Evolutionary conservation across 1,140 invertebrate species (phyloP).

Genomic region (Drosophila sucinea): DNA sequence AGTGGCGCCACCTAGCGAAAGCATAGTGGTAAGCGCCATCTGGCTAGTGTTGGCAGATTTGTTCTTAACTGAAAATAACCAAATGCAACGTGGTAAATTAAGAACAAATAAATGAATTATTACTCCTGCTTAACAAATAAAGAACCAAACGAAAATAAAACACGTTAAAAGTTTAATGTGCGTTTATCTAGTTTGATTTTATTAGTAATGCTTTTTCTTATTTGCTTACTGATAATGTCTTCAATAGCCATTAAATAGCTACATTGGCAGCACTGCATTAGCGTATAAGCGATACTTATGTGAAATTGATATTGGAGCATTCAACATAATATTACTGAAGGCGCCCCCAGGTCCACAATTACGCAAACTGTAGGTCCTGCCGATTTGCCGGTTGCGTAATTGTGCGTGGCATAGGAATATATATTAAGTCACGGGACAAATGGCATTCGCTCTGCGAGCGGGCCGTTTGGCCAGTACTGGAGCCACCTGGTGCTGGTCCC

Average conservation of each 20-base stretch:
- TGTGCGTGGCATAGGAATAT: conserved; percentile 22
- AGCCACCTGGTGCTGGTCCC: conserved; percentile 40
- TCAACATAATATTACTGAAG: conserved; percentile 34
- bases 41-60: not conserved
- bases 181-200: not conserved
- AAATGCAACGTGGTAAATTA: not conserved
- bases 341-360: not conserved
- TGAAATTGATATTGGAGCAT: conserved; percentile 30
- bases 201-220: not conserved
- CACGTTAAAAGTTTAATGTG: not conserved
- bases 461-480: conserved; percentile 19
- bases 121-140: no score
- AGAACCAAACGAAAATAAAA: not conserved
- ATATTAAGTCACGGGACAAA: conserved; percentile 5
- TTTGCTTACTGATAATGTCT: no score
- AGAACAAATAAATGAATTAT: not conserved
- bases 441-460: conserved; percentile 61
- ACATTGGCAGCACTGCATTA: not conserved
- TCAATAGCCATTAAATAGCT: not conserved
- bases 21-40: not conserved
- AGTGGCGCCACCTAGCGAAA: not conserved
- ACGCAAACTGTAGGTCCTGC: conserved; percentile 44
- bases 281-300: conserved; percentile 10
- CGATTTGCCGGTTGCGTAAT: conserved; percentile 69
- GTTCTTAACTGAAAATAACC: not conserved